Evolutionary conservation across 2,888 invertebrate species (phyloP), one percentile per base, ranked within the genome.

Genomic region (Sminthurides aquaticus): DNA sequence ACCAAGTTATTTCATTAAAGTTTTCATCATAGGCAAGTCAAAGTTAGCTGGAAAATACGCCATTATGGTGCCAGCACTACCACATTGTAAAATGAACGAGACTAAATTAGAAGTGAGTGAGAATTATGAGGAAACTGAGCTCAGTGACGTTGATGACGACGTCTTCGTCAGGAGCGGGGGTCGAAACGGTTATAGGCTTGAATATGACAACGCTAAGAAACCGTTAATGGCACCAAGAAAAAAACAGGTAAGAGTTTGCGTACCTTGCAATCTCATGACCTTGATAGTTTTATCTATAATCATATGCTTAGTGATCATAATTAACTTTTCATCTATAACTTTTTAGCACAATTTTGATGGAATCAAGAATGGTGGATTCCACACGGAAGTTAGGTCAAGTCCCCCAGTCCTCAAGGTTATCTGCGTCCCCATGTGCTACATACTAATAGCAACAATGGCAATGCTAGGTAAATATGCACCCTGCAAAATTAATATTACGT

Each of bases 211-310:
- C 2, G 83, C 87, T 1, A 87, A 87, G 77, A 80, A 86, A 65
- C 88, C 88, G 0, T 77, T 88, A 25, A 88, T 88, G 88, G 86
- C 88, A 18, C 87, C 87, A 1, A 81, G 87, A 62, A 82, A 86
- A 72, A 86, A 70, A 49, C 58, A 61, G 52, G 71, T 69, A 34
- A 34, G 43, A 34, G 15, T 15, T 34, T 11, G 43, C 5, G 15
- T 34, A 34, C 43, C 43, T 34, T n/a, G n/a, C n/a, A n/a, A n/a
- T n/a, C n/a, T n/a, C n/a, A n/a, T n/a, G n/a, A n/a, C n/a, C n/a
- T n/a, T n/a, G n/a, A n/a, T n/a, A n/a, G n/a, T n/a, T n/a, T n/a
- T n/a, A 43, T 43, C 48, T 43, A 43, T 43, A 43, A 43, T 43
- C 11, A 43, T 43, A 43, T n/a, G 18, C 48, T 5, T 49, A 49